Evolutionary conservation across 2,113 vertebrate species (phyloP).

Genomic region (Himantopus leucocephalus): DNA sequence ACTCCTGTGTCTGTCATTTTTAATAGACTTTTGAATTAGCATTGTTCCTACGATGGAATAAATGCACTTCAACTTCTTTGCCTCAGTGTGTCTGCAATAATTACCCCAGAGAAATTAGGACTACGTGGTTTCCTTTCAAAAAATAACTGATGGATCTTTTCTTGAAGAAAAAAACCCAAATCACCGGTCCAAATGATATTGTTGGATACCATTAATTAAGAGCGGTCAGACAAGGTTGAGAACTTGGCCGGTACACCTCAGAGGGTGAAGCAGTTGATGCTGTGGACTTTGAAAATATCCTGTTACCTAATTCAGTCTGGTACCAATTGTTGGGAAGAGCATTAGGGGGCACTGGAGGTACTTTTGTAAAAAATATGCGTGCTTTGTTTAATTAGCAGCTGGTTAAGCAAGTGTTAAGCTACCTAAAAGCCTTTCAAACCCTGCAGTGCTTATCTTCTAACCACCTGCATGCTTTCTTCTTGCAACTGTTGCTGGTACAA

Average conservation of each 20-base stretch:
- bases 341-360: constrained; percentile 22
- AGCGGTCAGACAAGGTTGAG: not conserved
- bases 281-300: not conserved
- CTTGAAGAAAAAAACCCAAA: not conserved
- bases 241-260: not conserved
- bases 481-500: not conserved
- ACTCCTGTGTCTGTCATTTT: not conserved
- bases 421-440: not conserved
- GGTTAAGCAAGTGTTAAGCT: constrained; percentile 5
- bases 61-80: not conserved
- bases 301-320: not conserved
- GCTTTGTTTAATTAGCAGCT: constrained; percentile 2
- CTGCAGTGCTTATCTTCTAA: not conserved
- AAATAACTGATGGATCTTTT: not conserved
- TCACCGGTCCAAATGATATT: not conserved
- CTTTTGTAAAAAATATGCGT: not conserved
- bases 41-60: constrained; percentile 1
- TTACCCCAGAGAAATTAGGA: constrained; percentile 26
- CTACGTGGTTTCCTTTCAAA: not conserved
- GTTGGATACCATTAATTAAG: not conserved
- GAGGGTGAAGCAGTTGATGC: not conserved
- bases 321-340: not conserved
- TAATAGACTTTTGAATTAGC: constrained; percentile 1
- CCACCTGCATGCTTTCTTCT: constrained; percentile 8
- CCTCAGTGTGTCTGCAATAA: not conserved